Evolutionary conservation across 1,140 invertebrate species (phyloP).

Genomic region (Drosophila seguyi): DNA sequence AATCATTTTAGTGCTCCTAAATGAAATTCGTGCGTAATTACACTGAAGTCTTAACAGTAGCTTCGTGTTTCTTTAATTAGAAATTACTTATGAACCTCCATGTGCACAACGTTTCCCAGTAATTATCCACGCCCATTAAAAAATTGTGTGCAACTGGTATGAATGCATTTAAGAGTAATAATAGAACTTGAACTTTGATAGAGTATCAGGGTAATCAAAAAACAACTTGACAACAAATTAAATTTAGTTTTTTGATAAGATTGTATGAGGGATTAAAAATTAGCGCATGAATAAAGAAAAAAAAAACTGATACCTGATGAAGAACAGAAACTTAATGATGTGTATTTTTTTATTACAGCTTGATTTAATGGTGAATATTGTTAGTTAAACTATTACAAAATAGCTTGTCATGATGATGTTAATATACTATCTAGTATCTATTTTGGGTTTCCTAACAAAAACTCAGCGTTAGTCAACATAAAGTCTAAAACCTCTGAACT

Average conservation of each 20-base stretch:
- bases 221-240: conserved; percentile 1
- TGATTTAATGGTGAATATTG: neutral
- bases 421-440: neutral
- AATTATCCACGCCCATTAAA: conserved; percentile 7
- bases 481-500: neutral
- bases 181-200: conserved; percentile 3
- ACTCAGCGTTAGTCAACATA: neutral
- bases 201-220: neutral
- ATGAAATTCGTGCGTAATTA: neutral
- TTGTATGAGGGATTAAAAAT: conserved; percentile 1
- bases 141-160: neutral
- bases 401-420: neutral
- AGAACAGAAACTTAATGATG: neutral
- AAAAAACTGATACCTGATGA: neutral
- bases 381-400: neutral
- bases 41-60: neutral
- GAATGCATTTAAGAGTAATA: neutral
- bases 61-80: neutral
- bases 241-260: conserved; percentile 20
- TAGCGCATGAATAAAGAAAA: neutral
- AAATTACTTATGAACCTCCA: neutral
- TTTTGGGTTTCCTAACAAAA: neutral
- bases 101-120: neutral
- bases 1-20: neutral
- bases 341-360: too few relatives aligned